Percentiles rank a stretch among this genome's conserved stretches.
Conservation (phyloP, 2,113 vertebrate genomes). For the Furnarius figulus region DNA sequence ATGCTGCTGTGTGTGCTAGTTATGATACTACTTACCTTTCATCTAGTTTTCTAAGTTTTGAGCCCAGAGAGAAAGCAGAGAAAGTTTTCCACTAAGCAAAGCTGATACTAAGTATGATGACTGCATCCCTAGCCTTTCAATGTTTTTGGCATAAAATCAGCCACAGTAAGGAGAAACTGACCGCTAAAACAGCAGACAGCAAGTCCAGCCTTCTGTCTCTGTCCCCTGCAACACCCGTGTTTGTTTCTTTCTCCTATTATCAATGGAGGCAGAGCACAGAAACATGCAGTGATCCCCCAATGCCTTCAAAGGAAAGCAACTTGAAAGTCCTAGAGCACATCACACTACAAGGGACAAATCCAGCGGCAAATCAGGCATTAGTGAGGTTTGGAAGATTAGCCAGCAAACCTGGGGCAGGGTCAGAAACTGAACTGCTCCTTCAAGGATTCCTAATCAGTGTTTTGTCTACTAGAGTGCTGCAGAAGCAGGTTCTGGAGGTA, state of each 20-base stretch:
- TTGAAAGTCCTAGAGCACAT: background rate
- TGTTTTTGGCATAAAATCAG: background rate
- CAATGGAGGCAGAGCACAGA: background rate
- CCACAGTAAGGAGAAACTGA: background rate
- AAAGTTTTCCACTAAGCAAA: background rate
- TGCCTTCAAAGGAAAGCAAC: background rate
- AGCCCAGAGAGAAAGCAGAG: background rate
- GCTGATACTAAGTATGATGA: background rate
- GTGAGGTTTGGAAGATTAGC: background rate
- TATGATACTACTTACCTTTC: background rate
- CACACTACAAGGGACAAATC: background rate
- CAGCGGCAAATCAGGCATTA: background rate
- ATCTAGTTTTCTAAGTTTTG: background rate
- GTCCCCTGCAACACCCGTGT: background rate
- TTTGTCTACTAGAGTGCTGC: background rate
- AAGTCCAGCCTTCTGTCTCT: background rate
- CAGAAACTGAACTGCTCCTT: background rate
- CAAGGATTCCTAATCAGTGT: background rate
- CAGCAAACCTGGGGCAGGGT: background rate
- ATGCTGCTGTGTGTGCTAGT: background rate
- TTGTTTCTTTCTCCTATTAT: background rate
- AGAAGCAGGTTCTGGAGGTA: background rate
- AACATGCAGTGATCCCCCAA: accelerated
- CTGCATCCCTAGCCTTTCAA: background rate
- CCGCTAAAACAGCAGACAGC: background rate